Evolutionary conservation across 2,888 invertebrate genomes (phyloP).

Genomic region (Ormyrus nitidulus): DNA sequence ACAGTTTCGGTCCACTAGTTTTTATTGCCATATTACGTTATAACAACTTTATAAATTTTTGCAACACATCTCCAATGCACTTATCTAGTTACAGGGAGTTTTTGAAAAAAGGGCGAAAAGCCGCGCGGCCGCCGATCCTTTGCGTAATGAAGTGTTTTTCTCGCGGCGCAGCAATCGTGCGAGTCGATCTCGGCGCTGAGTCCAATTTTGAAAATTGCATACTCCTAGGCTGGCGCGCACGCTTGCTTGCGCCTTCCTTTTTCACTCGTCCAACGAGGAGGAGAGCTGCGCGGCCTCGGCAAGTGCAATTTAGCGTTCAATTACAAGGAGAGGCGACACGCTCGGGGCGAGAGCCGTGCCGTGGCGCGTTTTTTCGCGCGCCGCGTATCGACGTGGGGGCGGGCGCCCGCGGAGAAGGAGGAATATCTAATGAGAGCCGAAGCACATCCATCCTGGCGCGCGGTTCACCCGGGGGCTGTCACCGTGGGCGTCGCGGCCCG

Average conservation of each 20-base stretch:
- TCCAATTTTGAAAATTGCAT: constrained; percentile 52
- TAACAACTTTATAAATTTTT: too few species aligned
- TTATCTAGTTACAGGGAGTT: too few species aligned
- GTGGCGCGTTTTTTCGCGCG: constrained; percentile 6
- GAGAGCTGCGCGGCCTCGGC: constrained; percentile 25
- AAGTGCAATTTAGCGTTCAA: constrained; percentile 66
- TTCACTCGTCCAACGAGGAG: constrained; percentile 42
- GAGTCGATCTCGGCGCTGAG: not conserved
- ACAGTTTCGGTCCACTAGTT: too few species aligned
- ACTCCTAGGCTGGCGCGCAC: not conserved
- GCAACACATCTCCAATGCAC: too few species aligned
- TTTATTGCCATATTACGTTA: too few species aligned
- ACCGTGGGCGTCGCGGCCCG: constrained; percentile 71
- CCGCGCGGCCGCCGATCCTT: too few species aligned
- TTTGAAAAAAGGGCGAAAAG: too few species aligned
- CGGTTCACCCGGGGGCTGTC: constrained; percentile 72
- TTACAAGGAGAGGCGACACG: constrained; percentile 57
- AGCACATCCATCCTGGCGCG: constrained; percentile 70
- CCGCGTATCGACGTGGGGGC: constrained; percentile 64
- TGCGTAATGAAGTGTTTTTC: constrained; percentile 40
- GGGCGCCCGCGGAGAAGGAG: constrained; percentile 62
- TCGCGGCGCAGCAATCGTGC: not conserved
- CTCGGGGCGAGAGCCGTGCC: constrained; percentile 49
- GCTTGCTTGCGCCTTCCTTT: constrained; percentile 4
- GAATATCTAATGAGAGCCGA: constrained; percentile 74